Evolutionary conservation across 2,797 vertebrate genomes (phyloP).

Genomic region (Eulemur mongoz): DNA sequence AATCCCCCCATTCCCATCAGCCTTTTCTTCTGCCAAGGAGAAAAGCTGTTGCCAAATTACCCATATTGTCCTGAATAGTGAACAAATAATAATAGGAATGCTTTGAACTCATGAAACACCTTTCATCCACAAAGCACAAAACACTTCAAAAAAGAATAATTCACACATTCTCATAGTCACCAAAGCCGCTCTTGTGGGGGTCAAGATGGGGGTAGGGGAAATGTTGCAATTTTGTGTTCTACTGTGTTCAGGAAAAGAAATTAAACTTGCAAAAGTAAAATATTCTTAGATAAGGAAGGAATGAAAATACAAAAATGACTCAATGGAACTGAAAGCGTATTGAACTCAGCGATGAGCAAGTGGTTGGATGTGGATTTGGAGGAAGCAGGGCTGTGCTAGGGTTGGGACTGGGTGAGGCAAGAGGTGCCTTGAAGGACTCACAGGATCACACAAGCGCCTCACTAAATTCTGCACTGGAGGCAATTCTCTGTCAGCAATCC

Average conservation of each 20-base stretch:
- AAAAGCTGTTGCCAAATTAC: conserved; percentile 50
- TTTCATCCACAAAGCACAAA: conserved; percentile 52
- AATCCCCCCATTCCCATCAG: neutral
- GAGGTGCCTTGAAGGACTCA: neutral
- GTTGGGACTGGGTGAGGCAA: neutral
- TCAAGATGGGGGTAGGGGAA: neutral
- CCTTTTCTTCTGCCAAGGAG: conserved; percentile 47
- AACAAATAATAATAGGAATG: conserved; percentile 49
- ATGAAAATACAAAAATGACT: neutral
- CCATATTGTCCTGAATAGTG: conserved; percentile 10
- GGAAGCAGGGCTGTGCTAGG: rapidly evolving
- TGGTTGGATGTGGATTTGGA: neutral
- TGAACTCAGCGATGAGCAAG: neutral
- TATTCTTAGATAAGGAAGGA: neutral
- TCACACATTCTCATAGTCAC: neutral
- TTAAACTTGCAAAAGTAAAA: conserved; percentile 20
- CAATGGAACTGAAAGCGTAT: neutral
- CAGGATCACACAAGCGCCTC: neutral
- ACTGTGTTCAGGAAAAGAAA: neutral
- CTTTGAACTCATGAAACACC: conserved; percentile 56
- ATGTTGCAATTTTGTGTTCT: neutral
- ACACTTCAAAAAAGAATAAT: conserved; percentile 53
- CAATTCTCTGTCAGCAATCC: rapidly evolving
- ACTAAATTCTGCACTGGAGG: rapidly evolving
- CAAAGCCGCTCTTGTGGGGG: neutral